Evolutionary conservation across 2,797 vertebrate species (phyloP).

Genomic region (Triplophysa yarkandensis): DNA sequence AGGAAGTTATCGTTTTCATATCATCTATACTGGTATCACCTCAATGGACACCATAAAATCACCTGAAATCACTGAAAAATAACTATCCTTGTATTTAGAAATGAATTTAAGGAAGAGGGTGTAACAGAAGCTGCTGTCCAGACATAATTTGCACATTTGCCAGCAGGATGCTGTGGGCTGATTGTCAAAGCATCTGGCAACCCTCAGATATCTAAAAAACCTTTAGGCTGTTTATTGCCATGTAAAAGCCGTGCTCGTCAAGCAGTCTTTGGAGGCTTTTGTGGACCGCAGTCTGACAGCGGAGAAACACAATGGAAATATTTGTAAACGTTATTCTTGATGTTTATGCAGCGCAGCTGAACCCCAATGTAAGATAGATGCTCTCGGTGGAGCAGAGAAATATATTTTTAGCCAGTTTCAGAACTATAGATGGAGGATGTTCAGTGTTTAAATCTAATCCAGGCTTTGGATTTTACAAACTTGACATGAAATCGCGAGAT

Average conservation of each 20-base stretch:
- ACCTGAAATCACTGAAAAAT: background rate
- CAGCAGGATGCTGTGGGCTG: constrained; percentile 12
- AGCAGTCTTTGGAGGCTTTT: background rate
- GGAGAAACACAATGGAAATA: background rate
- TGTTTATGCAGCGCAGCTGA: background rate
- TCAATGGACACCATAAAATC: background rate
- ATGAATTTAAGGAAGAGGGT: background rate
- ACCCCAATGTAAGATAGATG: constrained; percentile 7
- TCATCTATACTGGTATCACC: background rate
- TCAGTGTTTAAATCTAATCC: constrained; percentile 30
- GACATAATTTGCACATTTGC: constrained; percentile 13
- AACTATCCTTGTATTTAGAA: background rate
- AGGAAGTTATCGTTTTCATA: background rate
- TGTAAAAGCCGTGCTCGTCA: background rate
- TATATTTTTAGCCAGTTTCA: constrained; percentile 31
- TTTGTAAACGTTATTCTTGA: constrained; percentile 21
- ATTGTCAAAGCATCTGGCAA: constrained; percentile 33
- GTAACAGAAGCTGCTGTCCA: constrained; percentile 4
- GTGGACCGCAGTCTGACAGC: background rate
- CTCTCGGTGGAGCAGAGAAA: background rate
- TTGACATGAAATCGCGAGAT: too few species aligned
- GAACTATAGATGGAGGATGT: constrained; percentile 28
- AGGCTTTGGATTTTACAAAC: constrained; percentile 3
- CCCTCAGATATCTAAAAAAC: constrained; percentile 9
- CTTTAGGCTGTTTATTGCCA: constrained; percentile 8